Evolutionary conservation across 2,797 vertebrate species (phyloP), one percentile per base, ranked within the genome.

Genomic region (Hydrolagus colliei): DNA sequence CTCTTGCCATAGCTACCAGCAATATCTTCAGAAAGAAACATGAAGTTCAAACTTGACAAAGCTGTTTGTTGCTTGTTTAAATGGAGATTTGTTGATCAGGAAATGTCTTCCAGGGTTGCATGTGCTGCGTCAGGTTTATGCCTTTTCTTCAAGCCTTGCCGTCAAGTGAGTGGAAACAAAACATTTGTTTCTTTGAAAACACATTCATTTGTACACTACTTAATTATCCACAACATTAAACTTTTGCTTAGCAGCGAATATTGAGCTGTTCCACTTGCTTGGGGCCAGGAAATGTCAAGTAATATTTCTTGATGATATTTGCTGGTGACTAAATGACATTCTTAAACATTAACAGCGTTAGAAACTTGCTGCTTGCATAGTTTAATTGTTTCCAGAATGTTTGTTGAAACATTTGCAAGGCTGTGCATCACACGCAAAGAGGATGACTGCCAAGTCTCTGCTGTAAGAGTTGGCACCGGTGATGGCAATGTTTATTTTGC

Each of bases 341-440:
- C 90, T 90, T 89, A 92, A 91, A 91, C 88, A 92, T 90, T 89
- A 90, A 2, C 87, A 87, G 86, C 86, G 90, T 93, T 92, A 93
- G 88, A 91, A 92, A 88, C 88, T 87, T 72, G 86, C 88, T 89
- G 84, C 87, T 89, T 88, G 84, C 88, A 91, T 90, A 89, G 86
- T 91, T 89, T 93, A 94, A 95, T 92, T 93, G 89, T 91, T 95
- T 94, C 92, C 93, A 94, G 93, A 93, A 89, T 89, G 86, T 90
- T 91, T 91, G 89, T 92, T 92, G 91, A 91, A 91, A 92, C 93
- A 93, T 91, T 88, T 91, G 90, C 92, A 88, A 91, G 86, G 88
- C 91, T 90, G 87, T 88, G 88, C 89, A 91, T 91, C 88, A 87
- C 89, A 89, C 0, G 59, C 80, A 88, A 90, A 90, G 89, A 88